These are phyloP conservation scores for Tragelaphus buxtoni DNA, from an alignment of 2,113 vertebrate genomes.

Conservation along the genomic window DNA sequence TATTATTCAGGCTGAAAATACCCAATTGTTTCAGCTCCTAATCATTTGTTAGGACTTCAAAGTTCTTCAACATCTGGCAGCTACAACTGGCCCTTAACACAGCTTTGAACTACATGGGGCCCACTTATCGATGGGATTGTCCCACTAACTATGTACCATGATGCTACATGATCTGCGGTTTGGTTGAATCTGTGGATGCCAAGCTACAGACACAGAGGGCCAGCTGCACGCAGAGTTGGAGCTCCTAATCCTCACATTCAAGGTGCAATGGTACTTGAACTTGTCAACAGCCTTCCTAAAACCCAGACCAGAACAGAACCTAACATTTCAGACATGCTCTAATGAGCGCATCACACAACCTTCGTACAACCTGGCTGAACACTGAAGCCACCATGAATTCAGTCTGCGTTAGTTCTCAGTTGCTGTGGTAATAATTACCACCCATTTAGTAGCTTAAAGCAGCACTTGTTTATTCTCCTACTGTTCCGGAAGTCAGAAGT, in stretches of 20 bases:
- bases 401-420: neutral
- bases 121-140: neutral
- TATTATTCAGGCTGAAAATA: neutral
- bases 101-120: neutral
- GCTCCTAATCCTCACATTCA: neutral
- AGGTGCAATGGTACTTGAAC: neutral
- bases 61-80: neutral
- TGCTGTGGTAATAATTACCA: neutral
- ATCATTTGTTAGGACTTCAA: neutral
- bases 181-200: neutral
- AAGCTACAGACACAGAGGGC: neutral
- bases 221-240: neutral
- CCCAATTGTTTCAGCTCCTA: neutral
- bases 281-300: neutral
- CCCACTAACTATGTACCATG: neutral
- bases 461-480: neutral
- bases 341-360: accelerated
- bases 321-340: neutral
- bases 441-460: neutral
- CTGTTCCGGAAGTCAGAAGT: neutral
- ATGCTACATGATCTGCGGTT: neutral
- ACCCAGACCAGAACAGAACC: neutral
- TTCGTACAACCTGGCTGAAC: neutral
- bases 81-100: neutral
- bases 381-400: neutral